A percentile compares a stretch with the other conserved stretches of the same genome.
Conservation (phyloP, 2,113 vertebrate genomes). For the Paracanthobrama guichenoti region DNA sequence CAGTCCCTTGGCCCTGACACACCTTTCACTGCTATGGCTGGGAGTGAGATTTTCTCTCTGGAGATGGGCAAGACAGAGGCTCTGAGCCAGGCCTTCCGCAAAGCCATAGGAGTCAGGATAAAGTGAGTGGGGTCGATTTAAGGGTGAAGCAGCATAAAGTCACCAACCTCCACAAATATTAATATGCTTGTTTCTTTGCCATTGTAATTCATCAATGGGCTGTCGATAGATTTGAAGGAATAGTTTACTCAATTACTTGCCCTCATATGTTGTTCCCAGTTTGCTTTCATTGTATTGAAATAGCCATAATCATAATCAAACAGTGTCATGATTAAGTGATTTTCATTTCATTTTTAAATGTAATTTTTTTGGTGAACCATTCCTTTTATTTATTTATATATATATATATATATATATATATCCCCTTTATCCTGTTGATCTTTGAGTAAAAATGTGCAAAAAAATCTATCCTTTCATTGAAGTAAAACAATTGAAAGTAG, state of each 20-base stretch:
- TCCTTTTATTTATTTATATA: too few relatives aligned
- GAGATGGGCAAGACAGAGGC: slow-evolving; percentile 96
- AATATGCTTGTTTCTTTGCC: neutral
- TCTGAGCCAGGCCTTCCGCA: slow-evolving; percentile 88
- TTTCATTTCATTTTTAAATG: too few relatives aligned
- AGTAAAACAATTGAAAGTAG: too few relatives aligned
- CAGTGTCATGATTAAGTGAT: neutral
- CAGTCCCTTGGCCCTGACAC: slow-evolving; percentile 88
- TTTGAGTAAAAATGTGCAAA: too few relatives aligned
- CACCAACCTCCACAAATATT: neutral
- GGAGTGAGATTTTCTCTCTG: slow-evolving; percentile 92
- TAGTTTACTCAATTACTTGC: neutral
- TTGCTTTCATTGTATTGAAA: neutral
- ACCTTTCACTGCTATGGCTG: slow-evolving; percentile 88
- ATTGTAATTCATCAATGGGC: neutral
- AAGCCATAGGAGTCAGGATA: slow-evolving; percentile 91
- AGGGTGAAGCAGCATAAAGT: neutral
- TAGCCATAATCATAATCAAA: neutral
- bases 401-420: too few relatives aligned
- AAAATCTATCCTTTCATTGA: too few relatives aligned
- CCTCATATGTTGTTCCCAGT: too few relatives aligned
- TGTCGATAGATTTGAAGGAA: neutral
- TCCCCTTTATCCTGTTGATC: too few relatives aligned
- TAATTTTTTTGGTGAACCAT: too few relatives aligned
- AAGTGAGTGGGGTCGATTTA: slow-evolving; percentile 76